Conservation (phyloP, 2,888 invertebrate genomes). For the Macrosiphum euphorbiae region DNA sequence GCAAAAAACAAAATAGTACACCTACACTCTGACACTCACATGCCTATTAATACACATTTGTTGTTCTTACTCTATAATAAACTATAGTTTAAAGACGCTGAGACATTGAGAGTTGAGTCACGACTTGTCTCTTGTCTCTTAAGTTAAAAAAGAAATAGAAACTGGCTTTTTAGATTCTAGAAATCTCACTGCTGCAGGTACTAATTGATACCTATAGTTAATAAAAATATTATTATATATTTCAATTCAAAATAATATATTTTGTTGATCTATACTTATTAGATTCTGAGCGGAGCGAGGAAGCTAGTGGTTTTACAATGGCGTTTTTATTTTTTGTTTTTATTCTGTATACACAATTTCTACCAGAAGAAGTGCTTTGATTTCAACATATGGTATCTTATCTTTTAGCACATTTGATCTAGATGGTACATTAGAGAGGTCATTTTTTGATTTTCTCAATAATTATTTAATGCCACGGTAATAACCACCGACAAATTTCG, state of each 20-base stretch:
- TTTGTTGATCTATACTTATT: not conserved
- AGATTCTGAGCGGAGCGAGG: no score
- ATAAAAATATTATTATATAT: not conserved
- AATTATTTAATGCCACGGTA: no score
- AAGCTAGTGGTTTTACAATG: no score
- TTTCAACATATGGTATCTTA: no score
- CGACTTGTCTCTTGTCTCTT: not conserved
- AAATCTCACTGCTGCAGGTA: not conserved
- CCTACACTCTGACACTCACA: not conserved
- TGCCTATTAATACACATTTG: conserved; percentile 48
- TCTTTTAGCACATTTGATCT: no score
- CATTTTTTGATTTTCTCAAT: no score
- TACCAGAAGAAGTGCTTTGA: no score
- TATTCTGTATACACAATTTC: no score
- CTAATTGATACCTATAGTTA: not conserved
- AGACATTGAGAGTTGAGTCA: not conserved
- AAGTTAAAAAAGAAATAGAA: not conserved
- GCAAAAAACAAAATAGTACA: conserved; percentile 39
- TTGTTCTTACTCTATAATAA: conserved; percentile 26
- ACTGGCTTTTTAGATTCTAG: not conserved
- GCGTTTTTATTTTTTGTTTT: no score
- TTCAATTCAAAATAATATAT: not conserved
- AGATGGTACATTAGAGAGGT: no score
- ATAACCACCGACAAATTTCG: no score
- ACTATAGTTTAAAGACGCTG: not conserved